Evolutionary conservation across 2,113 vertebrate species (phyloP), one percentile per base, ranked within the genome.

Genomic region (Sebastes fasciatus): DNA sequence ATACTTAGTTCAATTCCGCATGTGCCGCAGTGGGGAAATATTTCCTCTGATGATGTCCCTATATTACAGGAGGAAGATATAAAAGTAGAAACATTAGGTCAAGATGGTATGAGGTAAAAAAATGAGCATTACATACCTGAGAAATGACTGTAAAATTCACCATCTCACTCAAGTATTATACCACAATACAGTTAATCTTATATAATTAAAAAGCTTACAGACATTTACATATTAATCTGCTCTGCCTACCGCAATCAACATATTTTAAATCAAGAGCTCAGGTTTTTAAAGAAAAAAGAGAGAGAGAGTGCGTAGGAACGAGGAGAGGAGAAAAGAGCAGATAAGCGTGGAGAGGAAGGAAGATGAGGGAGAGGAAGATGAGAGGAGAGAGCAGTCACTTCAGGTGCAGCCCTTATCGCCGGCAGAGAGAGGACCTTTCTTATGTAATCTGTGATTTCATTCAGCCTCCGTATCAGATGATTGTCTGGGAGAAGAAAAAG

Each of bases 401-500:
- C 94, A 95, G 91, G 95, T 95, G 89, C 86, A 92, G 91, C 89
- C 83, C 89, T 95, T 95, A 96, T 96, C 94, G 67, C 76, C 71
- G 55, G 83, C 81, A 82, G 87, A 86, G 87, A 86, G 90, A 93
- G 89, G 94, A 94, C 93, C 95, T 95, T 95, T 96, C 94, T 95
- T 95, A 95, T 95, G 95, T 96, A 96, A 96, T 96, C 95, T 85
- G 86, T 88, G 86, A 95, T 95, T 95, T 95, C 94, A 94, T 96
- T 96, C 95, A 95, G 91, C 94, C 83, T 65, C 90, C 86, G 90
- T 86, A 91, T 92, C 84, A 94, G 93, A 95, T 96, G 97, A 98
- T 96, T 96, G 95, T 95, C 96, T 96, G 95, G 88, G 92, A 93
- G 95, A 95, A 96, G 95, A 96, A 97, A 95, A 95, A 95, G 91